phyloP scores from a whole-genome alignment of 2,888 invertebrate genomes.

The Watsonalla binaria region DNA sequence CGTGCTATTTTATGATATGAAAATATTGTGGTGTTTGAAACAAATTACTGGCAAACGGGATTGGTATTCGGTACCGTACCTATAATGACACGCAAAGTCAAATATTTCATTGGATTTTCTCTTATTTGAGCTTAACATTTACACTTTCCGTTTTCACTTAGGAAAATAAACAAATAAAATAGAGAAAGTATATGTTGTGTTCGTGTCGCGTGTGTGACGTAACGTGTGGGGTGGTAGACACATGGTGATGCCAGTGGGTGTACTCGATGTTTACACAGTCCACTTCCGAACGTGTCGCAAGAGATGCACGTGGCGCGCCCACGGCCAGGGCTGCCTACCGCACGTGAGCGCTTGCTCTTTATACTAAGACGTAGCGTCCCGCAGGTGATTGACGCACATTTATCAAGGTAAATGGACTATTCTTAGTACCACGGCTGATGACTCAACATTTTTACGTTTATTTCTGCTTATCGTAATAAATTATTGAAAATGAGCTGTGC shows the following conservation, averaged over 20 bases:
- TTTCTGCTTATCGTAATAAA: background rate
- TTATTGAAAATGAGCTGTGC: background rate
- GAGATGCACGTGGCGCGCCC: constrained; percentile 22
- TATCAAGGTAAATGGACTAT: background rate
- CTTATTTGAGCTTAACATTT: background rate
- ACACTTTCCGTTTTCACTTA: background rate
- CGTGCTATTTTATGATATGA: background rate
- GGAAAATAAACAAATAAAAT: background rate
- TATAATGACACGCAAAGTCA: no score
- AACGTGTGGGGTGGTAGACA: constrained; percentile 24
- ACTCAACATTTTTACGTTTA: background rate
- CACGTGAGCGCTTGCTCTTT: constrained; percentile 32
- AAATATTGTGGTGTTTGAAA: no score
- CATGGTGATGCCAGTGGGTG: constrained; percentile 27
- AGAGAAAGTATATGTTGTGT: background rate
- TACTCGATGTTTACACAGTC: constrained; percentile 43
- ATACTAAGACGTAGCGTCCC: background rate
- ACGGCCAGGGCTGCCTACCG: constrained; percentile 10
- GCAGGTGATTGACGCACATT: constrained; percentile 5
- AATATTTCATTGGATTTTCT: background rate
- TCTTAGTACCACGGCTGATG: background rate
- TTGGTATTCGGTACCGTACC: no score
- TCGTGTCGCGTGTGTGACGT: constrained; percentile 19
- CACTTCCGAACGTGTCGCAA: constrained; percentile 53
- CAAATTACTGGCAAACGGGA: no score